Base-by-base conservation (phyloP, 2,888 invertebrate species). In the Hoplodrina ambigua region DNA sequence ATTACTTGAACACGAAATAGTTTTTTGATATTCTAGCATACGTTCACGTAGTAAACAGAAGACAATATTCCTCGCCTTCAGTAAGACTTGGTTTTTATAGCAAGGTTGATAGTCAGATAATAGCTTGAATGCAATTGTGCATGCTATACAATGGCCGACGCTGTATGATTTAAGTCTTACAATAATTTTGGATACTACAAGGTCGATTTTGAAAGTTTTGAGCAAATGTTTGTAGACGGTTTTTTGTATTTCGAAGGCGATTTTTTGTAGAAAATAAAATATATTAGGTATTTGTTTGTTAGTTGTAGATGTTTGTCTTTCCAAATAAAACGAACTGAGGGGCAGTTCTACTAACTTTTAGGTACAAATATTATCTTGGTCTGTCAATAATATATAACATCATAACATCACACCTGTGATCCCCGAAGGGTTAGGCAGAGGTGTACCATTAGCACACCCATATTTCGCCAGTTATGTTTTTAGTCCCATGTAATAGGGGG, bases 51-150 rank as follows among this genome's bases (percentile, higher is more conserved):
- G 44, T 10, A 33, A 13, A 50, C 60, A 54, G 52, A 75, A 64
- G 46, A 64, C 72, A 75, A 78, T 79, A 78, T 66, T 54, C 33
- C 33, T 80, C 20, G 59, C 53, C 49, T 64, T 65, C 69, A 61
- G 44, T 46, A 7, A 30, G 25, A 60, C 20, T 37, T 30, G 11
- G 65, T 64, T 70, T 71, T 72, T 68, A 59, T 52, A 11, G 15
- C 83, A 82, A 82, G 83, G 85, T 66, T 75, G 73, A 71, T 72
- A 73, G 5, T 19, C 19, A 68, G 85, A 83, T 83, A 84, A 70
- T 63, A 25, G 54, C 15, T 37, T 55, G 58, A 75, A 65, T 84
- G 75, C 78, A 78, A 83, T 72, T 69, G 78, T 81, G 74, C 72
- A 78, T 72, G 69, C 56, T 20, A 30, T 54, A 78, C 75, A 84